Base-by-base conservation (phyloP, 1,140 invertebrate species). In the Anoplolepis gracilipes region DNA sequence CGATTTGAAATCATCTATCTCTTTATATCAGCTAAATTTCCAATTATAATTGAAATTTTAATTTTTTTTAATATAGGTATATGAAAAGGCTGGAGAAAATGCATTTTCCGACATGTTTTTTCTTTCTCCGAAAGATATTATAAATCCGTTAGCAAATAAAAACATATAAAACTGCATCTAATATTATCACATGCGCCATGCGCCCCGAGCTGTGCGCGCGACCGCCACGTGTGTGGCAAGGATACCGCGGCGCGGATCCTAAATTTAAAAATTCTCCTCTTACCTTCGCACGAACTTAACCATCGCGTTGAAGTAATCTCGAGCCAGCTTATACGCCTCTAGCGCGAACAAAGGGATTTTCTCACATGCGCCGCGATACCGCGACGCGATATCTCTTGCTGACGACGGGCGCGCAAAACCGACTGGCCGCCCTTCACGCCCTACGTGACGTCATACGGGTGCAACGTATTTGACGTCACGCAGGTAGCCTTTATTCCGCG, bases 401-500 rank as follows among this genome's bases (percentile, higher is more conserved):
- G 30, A 42, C 16, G 5, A 25, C 22, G 55, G n/a, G 7, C 53
- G 49, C 72, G 28, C 42, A 46, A 46, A 42, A 13, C 46, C 16
- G 30, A 33, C 49, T 33, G 4, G 61, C 55, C 42, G 30, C 42
- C 42, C 61, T 65, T 78, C 42, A 33, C 22, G 36, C 28, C n/a
- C 28, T 55, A 55, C 76, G 61, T 67, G 61, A 79, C 76, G 57
- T 76, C 59, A 79, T 30, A 65, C 46, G 42, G n/a, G 42, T 79
- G 62, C 22, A 79, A 49, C 30, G 42, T 79, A 79, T 79, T 67
- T 67, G 76, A 79, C 77, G 62, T 79, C 77, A 69, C 62, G 8
- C 3, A 13, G 13, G 13, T 49, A 49, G 46, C 28, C 55, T 69
- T 69, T 69, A 57, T 79, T 79, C 77, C 16, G 42, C 7, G 53